Conservation (phyloP, 2,888 invertebrate genomes). For the Pteria penguin region DNA sequence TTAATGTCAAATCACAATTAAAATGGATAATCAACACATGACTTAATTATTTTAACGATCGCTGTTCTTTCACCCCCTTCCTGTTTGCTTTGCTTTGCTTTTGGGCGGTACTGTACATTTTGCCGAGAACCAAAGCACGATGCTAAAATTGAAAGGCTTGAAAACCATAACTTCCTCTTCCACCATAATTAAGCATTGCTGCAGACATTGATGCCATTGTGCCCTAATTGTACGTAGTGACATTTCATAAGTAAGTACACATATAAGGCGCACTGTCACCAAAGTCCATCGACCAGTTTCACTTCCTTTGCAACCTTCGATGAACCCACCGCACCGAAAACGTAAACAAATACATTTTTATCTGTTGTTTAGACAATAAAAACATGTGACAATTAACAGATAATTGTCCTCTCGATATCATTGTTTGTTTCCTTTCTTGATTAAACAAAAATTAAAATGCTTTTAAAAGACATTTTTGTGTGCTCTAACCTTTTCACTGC, state of each 20-base stretch:
- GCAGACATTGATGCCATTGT: too few species aligned
- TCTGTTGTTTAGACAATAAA: background rate
- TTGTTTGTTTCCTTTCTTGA: background rate
- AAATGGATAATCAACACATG: too few species aligned
- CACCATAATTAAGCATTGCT: too few species aligned
- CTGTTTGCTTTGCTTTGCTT: too few species aligned
- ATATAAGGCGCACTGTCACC: background rate
- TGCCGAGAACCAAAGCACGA: background rate
- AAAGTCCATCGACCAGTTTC: slow-evolving; percentile 17
- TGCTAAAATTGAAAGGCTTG: too few species aligned
- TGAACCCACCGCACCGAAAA: background rate
- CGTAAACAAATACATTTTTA: background rate
- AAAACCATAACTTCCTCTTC: too few species aligned
- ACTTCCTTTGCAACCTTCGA: slow-evolving; percentile 25
- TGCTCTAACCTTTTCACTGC: background rate
- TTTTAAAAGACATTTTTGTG: background rate
- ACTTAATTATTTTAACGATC: too few species aligned
- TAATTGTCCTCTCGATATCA: background rate
- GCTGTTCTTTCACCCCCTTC: too few species aligned
- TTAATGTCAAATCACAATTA: too few species aligned
- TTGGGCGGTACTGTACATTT: too few species aligned
- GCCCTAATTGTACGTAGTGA: too few species aligned
- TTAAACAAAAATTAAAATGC: background rate
- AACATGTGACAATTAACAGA: background rate
- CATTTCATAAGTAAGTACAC: background rate